Evolutionary conservation across 2,797 vertebrate species (phyloP).

Genomic region (Potorous gilbertii): DNA sequence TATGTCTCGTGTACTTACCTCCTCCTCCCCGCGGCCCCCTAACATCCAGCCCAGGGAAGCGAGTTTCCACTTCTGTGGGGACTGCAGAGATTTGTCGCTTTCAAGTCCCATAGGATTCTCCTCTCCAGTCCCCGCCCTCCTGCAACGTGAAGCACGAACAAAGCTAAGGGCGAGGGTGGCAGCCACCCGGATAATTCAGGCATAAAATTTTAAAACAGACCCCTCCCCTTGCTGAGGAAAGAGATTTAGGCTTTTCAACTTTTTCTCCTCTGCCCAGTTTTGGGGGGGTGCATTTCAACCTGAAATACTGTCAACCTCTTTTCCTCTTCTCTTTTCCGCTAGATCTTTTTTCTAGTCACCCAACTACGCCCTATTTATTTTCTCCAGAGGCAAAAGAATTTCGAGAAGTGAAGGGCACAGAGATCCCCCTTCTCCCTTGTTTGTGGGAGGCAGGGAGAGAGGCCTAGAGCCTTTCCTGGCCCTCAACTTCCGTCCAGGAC

Average conservation of each 20-base stretch:
- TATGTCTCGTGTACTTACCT: neutral
- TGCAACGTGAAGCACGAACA: slow-evolving; percentile 51
- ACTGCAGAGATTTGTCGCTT: neutral
- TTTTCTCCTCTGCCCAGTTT: slow-evolving; percentile 39
- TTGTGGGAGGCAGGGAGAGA: neutral
- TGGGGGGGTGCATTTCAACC: neutral
- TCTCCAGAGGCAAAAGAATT: neutral
- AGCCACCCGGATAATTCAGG: slow-evolving; percentile 14
- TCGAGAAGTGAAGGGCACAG: neutral
- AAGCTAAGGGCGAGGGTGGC: slow-evolving; percentile 50
- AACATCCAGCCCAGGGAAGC: neutral
- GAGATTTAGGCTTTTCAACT: slow-evolving; percentile 40
- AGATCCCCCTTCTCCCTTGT: neutral
- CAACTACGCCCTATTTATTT: neutral
- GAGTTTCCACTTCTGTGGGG: neutral
- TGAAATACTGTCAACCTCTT: neutral
- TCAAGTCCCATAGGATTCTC: neutral
- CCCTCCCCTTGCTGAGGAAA: slow-evolving; percentile 47
- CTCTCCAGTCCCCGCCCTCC: slow-evolving; percentile 1
- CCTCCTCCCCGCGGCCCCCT: neutral
- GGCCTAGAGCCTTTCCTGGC: neutral
- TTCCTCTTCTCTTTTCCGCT: neutral
- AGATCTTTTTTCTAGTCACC: neutral
- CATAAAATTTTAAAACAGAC: slow-evolving; percentile 14
- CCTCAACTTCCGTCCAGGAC: neutral